These are phyloP conservation scores for Bolborhynchus lineola DNA, from an alignment of 2,113 vertebrate species.

Conservation along the genomic window DNA sequence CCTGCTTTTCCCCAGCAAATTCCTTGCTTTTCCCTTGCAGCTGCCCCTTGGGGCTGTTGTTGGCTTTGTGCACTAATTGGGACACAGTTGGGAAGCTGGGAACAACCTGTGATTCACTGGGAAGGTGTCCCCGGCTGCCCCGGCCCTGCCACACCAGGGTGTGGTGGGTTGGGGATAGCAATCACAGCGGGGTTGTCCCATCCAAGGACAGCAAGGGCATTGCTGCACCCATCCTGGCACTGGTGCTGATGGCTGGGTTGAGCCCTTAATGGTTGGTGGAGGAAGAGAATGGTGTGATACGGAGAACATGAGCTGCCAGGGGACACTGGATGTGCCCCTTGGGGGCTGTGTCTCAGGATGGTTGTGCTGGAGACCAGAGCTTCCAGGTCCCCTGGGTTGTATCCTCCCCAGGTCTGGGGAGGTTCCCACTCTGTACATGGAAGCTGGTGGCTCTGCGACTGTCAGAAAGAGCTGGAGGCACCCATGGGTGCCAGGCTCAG, in stretches of 20 bases:
- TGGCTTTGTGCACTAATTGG: fast-evolving
- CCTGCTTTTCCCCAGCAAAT: not conserved
- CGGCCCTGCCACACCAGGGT: not conserved
- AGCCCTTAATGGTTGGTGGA: not conserved
- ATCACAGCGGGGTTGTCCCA: not conserved
- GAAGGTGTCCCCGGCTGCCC: not conserved
- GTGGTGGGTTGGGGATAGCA: not conserved
- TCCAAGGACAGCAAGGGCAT: not conserved
- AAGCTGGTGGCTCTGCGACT: fast-evolving
- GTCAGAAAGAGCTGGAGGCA: not conserved
- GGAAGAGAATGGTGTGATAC: not conserved
- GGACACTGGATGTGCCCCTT: not conserved
- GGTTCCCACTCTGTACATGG: fast-evolving
- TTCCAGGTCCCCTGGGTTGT: not conserved
- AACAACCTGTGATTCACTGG: not conserved
- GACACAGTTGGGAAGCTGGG: not conserved
- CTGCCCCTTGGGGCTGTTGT: not conserved
- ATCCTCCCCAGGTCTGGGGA: not conserved
- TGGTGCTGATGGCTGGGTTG: not conserved
- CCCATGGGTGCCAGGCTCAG: fast-evolving
- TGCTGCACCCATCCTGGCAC: not conserved
- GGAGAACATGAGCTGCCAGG: not conserved
- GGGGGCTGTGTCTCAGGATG: not conserved
- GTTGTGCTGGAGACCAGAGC: not conserved
- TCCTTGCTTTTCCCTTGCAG: not conserved